phyloP scores from a whole-genome alignment of 2,797 vertebrate species.

The Lates japonicus region DNA sequence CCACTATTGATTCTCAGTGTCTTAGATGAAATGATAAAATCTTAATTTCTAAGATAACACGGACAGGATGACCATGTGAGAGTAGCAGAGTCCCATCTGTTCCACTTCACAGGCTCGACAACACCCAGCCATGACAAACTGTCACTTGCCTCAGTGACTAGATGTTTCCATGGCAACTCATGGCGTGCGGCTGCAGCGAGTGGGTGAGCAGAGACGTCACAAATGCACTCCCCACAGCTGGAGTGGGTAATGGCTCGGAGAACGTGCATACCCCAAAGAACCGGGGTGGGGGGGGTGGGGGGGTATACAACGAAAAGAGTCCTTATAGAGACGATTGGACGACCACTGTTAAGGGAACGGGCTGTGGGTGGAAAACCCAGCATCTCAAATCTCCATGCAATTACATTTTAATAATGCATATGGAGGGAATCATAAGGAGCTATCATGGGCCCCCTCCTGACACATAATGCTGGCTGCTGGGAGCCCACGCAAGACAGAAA shows the following conservation, averaged over 20 bases:
- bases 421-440: constrained; percentile 73
- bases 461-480: constrained; percentile 74
- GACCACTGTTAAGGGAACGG: constrained; percentile 47
- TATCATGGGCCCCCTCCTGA: constrained; percentile 67
- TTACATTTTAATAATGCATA: constrained; percentile 83
- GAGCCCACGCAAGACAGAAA: constrained; percentile 81
- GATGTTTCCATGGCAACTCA: constrained; percentile 79
- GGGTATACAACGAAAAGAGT: constrained; percentile 19
- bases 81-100: constrained; percentile 79
- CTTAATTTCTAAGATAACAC: constrained; percentile 41
- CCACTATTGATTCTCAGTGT: constrained; percentile 26
- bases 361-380: constrained; percentile 71
- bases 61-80: constrained; percentile 69
- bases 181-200: constrained; percentile 63
- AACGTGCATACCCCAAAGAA: constrained; percentile 61
- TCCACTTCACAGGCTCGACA: constrained; percentile 74
- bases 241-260: constrained; percentile 77
- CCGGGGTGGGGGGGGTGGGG: not conserved
- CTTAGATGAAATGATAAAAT: constrained; percentile 42
- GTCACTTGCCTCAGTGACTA: constrained; percentile 76
- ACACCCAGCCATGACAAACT: constrained; percentile 75
- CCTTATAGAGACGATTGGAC: constrained; percentile 31
- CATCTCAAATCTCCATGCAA: constrained; percentile 69
- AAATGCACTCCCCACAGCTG: constrained; percentile 74
- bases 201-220: constrained; percentile 77